phyloP scores from a whole-genome alignment of 2,888 invertebrate species.

The Volucella bombylans region DNA sequence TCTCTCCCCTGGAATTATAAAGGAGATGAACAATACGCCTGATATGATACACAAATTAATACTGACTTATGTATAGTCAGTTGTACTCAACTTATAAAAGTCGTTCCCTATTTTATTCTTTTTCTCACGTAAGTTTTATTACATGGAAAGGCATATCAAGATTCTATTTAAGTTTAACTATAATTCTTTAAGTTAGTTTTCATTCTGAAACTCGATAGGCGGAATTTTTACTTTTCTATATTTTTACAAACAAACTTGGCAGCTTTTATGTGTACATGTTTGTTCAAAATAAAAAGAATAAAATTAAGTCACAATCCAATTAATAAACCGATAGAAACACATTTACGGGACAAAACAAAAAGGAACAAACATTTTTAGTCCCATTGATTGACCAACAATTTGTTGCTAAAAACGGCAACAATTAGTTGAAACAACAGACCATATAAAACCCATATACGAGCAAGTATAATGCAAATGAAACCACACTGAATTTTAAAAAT shows the following conservation, averaged over 20 bases:
- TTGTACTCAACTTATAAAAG: too few species aligned
- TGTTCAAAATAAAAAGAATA: slow-evolving; percentile 48
- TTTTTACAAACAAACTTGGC: slow-evolving; percentile 22
- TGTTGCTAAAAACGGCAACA: slow-evolving; percentile 10
- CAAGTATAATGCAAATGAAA: slow-evolving; percentile 35
- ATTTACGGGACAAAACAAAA: slow-evolving; percentile 24
- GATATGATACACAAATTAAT: too few species aligned
- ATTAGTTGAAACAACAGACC: slow-evolving; percentile 11
- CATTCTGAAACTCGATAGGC: too few species aligned
- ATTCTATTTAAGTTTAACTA: too few species aligned
- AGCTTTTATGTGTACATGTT: slow-evolving; percentile 55
- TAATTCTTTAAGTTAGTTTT: too few species aligned
- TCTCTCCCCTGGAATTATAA: too few species aligned
- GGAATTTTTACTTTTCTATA: not conserved
- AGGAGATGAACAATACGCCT: too few species aligned
- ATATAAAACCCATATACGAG: not conserved
- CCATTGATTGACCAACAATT: slow-evolving; percentile 55
- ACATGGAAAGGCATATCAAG: too few species aligned
- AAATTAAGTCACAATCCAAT: slow-evolving; percentile 14
- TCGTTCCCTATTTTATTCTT: too few species aligned
- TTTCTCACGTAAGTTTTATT: too few species aligned
- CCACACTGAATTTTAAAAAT: slow-evolving; percentile 23
- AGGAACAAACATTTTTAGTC: slow-evolving; percentile 28
- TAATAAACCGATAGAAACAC: not conserved
- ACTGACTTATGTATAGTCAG: too few species aligned